Base-by-base conservation (phyloP, 2,888 invertebrate genomes). In the Nomada goodeniana region DNA sequence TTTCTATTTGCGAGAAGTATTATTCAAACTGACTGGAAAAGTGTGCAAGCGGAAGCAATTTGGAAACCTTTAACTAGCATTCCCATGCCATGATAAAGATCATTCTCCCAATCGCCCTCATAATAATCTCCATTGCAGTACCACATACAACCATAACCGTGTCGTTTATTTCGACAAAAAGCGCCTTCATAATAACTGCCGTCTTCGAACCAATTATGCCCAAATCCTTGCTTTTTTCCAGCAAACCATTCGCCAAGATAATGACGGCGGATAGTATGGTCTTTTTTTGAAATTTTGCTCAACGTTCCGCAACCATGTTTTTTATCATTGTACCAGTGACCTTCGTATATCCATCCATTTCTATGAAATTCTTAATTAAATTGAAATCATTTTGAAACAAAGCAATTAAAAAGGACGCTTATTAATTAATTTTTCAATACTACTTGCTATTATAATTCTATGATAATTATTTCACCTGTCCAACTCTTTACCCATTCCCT, bases 71-170 rank as follows among this genome's bases (percentile, higher is more conserved):
- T 93, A 3, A 95, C 92, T 78, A 95, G 93, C 92, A 95, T 94
- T 13, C 96, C 96, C 74, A 95, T 87, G 2, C 96, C 96, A 63
- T 95, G 92, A 75, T 90, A 94, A 77, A 93, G 85, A 87, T 94
- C 93, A 83, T 94, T 93, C 13, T 92, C 91, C 96, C 96, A 96
- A 80, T 95, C 94, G 0, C 96, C 96, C 67, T 95, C 95, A 82
- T 96, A 96, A 88, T 95, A 95, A 0, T 95, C 94, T 0, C 95
- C 95, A 87, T 96, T 93, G 0, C 91, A 88, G 85, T 95, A 96
- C 96, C 96, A 96, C 94, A 96, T 95, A 88, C 95, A 95, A 1
- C 96, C 96, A 82, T 95, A 95, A 0, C 96, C 96, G 23, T 95
- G 94, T 47, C 95, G 93, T 76, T 94, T 92, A 57, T 93, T 91